Evolutionary conservation across 2,888 invertebrate genomes (phyloP).

Genomic region (Drosophila neutralis): DNA sequence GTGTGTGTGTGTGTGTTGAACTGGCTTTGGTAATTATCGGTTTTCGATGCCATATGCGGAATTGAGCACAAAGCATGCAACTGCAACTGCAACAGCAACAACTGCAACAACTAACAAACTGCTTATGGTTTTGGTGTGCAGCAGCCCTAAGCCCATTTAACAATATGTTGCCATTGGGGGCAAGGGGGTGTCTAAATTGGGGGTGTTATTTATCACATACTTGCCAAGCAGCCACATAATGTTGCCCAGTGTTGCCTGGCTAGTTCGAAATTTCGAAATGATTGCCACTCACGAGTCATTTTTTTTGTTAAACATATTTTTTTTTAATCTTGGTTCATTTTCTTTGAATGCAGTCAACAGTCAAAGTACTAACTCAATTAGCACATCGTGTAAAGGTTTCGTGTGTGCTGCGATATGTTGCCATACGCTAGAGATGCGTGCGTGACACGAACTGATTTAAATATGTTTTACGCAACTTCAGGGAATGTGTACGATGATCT

Average conservation of each 20-base stretch:
- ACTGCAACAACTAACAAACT: conserved; percentile 24
- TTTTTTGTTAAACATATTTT: neutral
- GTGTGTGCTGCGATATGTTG: conserved; percentile 21
- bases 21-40: conserved; percentile 77
- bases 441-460: conserved; percentile 33
- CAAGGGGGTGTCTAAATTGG: neutral
- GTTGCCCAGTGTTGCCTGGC: conserved; percentile 24
- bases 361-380: conserved; percentile 71
- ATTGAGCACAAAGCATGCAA: conserved; percentile 58
- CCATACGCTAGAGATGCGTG: conserved; percentile 22
- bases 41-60: conserved; percentile 81
- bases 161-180: neutral
- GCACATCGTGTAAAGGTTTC: conserved; percentile 63
- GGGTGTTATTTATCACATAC: conserved; percentile 66
- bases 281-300: conserved; percentile 56
- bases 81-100: conserved; percentile 30
- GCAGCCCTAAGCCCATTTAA: conserved; percentile 63
- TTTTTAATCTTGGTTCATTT: conserved; percentile 26
- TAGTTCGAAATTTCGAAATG: conserved; percentile 40
- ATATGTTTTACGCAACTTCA: no score
- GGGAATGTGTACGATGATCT: no score
- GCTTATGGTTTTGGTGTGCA: conserved; percentile 41
- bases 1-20: conserved; percentile 18
- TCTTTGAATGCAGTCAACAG: conserved; percentile 49
- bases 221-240: conserved; percentile 76